These are phyloP conservation scores for Typhlichthys subterraneus DNA, from an alignment of 2,797 vertebrate genomes.

Conservation along the genomic window DNA sequence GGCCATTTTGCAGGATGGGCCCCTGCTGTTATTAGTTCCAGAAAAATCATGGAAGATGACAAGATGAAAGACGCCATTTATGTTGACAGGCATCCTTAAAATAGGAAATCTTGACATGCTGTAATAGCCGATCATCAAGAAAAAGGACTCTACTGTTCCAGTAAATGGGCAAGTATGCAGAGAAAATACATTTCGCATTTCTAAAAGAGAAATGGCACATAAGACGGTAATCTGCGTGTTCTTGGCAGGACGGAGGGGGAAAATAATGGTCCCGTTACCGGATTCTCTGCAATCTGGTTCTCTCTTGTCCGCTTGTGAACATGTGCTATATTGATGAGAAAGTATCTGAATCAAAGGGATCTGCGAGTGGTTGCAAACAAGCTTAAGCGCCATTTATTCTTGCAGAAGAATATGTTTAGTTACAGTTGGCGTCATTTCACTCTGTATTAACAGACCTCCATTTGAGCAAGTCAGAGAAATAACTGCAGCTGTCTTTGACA, in stretches of 20 bases:
- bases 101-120: conserved; percentile 64
- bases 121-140: conserved; percentile 58
- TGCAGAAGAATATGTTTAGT: conserved; percentile 53
- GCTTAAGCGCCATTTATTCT: conserved; percentile 54
- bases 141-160: conserved; percentile 50
- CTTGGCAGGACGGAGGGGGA: conserved; percentile 26
- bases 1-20: conserved; percentile 41
- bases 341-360: conserved; percentile 54
- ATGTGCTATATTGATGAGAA: conserved; percentile 63
- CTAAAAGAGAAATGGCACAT: conserved; percentile 35
- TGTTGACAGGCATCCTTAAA: conserved; percentile 58
- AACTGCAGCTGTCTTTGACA: conserved; percentile 33
- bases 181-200: conserved; percentile 40
- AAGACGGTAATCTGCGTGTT: conserved; percentile 44
- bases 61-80: conserved; percentile 58
- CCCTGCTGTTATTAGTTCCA: conserved; percentile 46
- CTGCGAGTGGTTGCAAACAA: conserved; percentile 43
- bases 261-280: conserved; percentile 53
- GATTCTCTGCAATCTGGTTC: conserved; percentile 57
- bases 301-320: conserved; percentile 58
- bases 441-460: conserved; percentile 47
- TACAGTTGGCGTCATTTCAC: conserved; percentile 53
- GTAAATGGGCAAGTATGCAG: conserved; percentile 47
- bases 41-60: conserved; percentile 51
- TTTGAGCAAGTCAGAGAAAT: conserved; percentile 58